phyloP scores from a whole-genome alignment of 2,888 invertebrate genomes.

The Sisyra terminalis region DNA sequence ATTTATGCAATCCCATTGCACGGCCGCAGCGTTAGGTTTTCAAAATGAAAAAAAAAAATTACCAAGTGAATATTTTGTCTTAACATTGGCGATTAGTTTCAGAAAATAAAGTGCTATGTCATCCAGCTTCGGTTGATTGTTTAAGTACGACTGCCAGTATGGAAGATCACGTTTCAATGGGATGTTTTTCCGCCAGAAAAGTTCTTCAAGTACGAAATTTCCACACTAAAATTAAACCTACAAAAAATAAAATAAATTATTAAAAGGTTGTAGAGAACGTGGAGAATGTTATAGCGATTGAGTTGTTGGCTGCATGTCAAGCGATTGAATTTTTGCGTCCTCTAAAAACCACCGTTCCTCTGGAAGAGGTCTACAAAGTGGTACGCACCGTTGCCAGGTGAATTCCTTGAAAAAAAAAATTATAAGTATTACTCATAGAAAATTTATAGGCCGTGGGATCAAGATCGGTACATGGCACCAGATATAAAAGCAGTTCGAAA shows the following conservation, averaged over 20 bases:
- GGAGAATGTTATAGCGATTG: slow-evolving; percentile 44
- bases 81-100: slow-evolving; percentile 39
- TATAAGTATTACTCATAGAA: not conserved
- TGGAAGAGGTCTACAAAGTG: slow-evolving; percentile 42
- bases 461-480: slow-evolving; percentile 45
- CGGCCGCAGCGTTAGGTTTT: slow-evolving; percentile 43
- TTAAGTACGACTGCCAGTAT: slow-evolving; percentile 47
- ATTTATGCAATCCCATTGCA: slow-evolving; percentile 50
- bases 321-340: slow-evolving; percentile 49
- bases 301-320: slow-evolving; percentile 45
- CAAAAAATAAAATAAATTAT: too few species aligned
- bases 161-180: slow-evolving; percentile 56
- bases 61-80: slow-evolving; percentile 3
- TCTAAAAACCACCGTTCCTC: slow-evolving; percentile 39
- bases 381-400: slow-evolving; percentile 35
- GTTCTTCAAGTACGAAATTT: slow-evolving; percentile 30
- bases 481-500: slow-evolving; percentile 41
- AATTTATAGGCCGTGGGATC: slow-evolving; percentile 35
- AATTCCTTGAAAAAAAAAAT: slow-evolving; percentile 6
- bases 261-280: slow-evolving; percentile 33
- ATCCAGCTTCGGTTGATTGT: slow-evolving; percentile 48
- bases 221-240: too few species aligned
- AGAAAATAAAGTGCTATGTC: slow-evolving; percentile 50
- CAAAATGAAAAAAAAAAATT: not conserved
- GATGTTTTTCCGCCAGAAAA: slow-evolving; percentile 46